Evolutionary conservation across 2,797 vertebrate species (phyloP), one percentile per base, ranked within the genome.

Genomic region (Sebastes ruberrimus): DNA sequence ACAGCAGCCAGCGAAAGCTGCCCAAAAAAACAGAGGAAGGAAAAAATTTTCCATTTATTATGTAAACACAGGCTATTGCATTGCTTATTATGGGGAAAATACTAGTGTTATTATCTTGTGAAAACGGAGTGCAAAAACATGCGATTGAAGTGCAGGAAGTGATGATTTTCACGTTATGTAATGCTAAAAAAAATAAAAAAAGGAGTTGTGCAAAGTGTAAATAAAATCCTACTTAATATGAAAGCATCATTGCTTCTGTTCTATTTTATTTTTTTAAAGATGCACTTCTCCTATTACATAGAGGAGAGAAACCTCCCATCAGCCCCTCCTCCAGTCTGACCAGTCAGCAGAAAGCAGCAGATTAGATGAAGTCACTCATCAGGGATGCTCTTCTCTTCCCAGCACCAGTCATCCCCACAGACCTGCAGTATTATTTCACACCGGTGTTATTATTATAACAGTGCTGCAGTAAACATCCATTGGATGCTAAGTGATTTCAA

Each of bases 111-210:
- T 27, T 27, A 27, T 27, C 27, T 27, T 27, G 27, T 27, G 27
- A 27, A 27, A 27, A 27, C 27, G 27, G 27, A 28, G 27, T 38
- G 35, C 35, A 38, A 38, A 35, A 46, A 69, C 7, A n/a, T 30
- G 20, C 9, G 0, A 14, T 5, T 8, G 3, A 33, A 63, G 7
- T 55, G 16, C 57, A 63, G 64, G 60, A 80, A 86, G 72, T 62
- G 33, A n/a, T 23, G 57, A 20, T 82, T n/a, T 65, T 6, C 13
- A 46, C 53, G 73, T 93, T 87, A 80, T 76, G 70, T 63, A 88
- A 89, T 20, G 42, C 6, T 33, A 0, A 5, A 69, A 32, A 60
- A 22, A 52, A 1, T 0, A 52, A 27, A 16, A 42, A 20, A 52
- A 6, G 6, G 7, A 56, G 4, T 5, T 30, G 6, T 63, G 65